A percentile compares a stretch with the other conserved stretches of the same genome.
Conservation (phyloP, 2,113 vertebrate genomes). For the Genyomyrus donnyi region DNA sequence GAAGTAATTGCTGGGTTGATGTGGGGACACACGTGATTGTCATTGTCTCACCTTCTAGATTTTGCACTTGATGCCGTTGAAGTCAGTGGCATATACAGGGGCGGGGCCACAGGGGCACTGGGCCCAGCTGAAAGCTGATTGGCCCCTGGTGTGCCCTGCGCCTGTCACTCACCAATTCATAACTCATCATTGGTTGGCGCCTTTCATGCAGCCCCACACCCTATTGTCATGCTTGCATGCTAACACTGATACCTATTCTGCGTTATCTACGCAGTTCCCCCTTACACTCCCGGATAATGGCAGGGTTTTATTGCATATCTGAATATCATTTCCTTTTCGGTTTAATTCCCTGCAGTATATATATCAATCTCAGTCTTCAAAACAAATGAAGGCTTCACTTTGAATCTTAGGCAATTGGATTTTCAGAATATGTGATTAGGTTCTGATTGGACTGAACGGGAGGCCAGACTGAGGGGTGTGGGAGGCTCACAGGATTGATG, state of each 20-base stretch:
- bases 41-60: neutral
- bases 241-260: neutral
- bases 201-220: neutral
- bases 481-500: neutral
- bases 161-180: neutral
- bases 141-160: neutral
- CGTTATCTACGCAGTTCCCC: neutral
- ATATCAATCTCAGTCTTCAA: neutral
- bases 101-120: neutral
- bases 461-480: neutral
- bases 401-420: neutral
- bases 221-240: neutral
- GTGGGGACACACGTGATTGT: neutral
- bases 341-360: neutral
- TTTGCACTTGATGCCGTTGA: neutral
- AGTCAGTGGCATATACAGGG: neutral
- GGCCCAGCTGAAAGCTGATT: neutral
- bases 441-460: neutral
- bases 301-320: neutral
- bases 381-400: slow-evolving; percentile 4
- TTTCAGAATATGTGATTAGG: neutral
- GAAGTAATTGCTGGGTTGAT: neutral
- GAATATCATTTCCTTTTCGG: neutral
- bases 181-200: neutral
- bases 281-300: neutral